phyloP scores from a whole-genome alignment of 2,797 vertebrate genomes.

The Sebastes flavidus region DNA sequence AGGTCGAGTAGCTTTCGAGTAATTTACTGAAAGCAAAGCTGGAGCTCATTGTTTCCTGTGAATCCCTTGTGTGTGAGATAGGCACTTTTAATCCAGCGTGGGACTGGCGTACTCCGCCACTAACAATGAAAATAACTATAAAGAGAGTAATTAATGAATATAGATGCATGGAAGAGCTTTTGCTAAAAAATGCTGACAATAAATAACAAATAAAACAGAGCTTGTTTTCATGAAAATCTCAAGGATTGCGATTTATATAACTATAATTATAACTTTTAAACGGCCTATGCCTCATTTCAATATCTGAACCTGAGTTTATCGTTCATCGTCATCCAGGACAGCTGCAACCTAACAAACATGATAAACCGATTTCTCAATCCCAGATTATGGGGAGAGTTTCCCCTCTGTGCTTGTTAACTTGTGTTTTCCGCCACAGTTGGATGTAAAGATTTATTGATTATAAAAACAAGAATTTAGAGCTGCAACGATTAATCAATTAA shows the following conservation, averaged over 20 bases:
- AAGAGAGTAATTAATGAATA: neutral
- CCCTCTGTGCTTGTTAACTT: conserved; percentile 1
- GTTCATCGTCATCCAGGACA: neutral
- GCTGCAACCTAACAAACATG: neutral
- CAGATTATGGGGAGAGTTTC: neutral
- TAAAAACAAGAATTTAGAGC: neutral
- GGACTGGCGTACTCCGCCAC: neutral
- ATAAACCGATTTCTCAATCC: neutral
- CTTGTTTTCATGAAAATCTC: too few species aligned
- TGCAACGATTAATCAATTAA: too few species aligned
- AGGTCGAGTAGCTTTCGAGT: neutral
- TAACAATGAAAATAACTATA: neutral
- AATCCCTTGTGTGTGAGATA: neutral
- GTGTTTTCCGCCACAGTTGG: neutral
- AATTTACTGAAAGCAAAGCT: neutral
- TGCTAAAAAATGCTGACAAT: neutral
- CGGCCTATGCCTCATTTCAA: too few species aligned
- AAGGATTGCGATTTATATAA: too few species aligned
- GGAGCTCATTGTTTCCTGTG: neutral
- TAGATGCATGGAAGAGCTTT: neutral
- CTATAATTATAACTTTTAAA: too few species aligned
- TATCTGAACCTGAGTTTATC: neutral
- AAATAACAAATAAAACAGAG: neutral
- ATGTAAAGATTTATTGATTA: neutral
- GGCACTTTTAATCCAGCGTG: neutral